These are phyloP conservation scores for Oreochromis mossambicus DNA, from an alignment of 2,797 vertebrate genomes.

Conservation along the genomic window DNA sequence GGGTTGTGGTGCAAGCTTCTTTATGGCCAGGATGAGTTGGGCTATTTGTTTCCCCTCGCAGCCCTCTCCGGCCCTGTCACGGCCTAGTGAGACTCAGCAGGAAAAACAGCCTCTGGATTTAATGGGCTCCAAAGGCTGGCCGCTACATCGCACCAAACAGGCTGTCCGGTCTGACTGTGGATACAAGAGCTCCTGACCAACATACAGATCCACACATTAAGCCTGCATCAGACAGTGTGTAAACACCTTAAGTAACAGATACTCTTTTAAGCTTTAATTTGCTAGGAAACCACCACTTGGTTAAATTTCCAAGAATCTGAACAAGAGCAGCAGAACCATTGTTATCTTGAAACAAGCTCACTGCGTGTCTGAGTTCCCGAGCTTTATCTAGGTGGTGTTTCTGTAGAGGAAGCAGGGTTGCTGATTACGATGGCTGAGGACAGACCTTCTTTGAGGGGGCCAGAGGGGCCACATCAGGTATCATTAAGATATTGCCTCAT, in stretches of 20 bases:
- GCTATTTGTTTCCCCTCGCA: conserved; percentile 80
- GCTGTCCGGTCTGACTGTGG: conserved; percentile 36
- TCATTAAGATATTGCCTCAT: conserved; percentile 80
- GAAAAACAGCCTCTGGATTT: conserved; percentile 74
- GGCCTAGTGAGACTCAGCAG: conserved; percentile 76
- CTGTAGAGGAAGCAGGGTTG: conserved; percentile 31
- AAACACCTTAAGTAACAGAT: background rate
- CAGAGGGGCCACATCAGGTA: conserved; percentile 58
- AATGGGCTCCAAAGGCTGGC: conserved; percentile 75
- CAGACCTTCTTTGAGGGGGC: conserved; percentile 47
- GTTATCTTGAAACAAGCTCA: background rate
- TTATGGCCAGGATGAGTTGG: conserved; percentile 78
- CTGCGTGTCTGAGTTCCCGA: conserved; percentile 4
- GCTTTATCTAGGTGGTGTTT: conserved; percentile 39
- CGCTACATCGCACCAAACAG: conserved; percentile 50
- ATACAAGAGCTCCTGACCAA: conserved; percentile 33
- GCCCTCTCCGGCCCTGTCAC: conserved; percentile 76
- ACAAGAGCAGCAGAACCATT: background rate
- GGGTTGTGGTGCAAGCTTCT: conserved; percentile 79
- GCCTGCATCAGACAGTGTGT: background rate
- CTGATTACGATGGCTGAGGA: conserved; percentile 65
- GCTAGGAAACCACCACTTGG: background rate
- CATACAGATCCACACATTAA: conserved; percentile 36
- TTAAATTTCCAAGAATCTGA: background rate
- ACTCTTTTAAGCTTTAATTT: background rate